phyloP scores from a whole-genome alignment of 2,888 invertebrate genomes.

The Andrena bicolor region DNA sequence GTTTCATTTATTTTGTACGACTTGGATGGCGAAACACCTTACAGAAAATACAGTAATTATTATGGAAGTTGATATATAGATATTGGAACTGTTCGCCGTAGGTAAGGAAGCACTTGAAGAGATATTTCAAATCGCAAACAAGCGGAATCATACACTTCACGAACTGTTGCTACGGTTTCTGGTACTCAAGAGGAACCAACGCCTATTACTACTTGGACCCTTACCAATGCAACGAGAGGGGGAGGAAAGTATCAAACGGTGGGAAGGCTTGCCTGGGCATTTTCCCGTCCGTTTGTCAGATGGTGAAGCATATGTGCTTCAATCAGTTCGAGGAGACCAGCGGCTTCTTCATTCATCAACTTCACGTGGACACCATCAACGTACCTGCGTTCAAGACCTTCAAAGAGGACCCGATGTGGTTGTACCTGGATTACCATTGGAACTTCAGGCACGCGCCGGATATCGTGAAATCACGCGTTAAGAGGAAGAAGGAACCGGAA shows the following conservation, averaged over 20 bases:
- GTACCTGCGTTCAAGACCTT: slow-evolving; percentile 69
- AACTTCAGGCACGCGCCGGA: slow-evolving; percentile 71
- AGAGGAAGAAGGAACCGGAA: slow-evolving; percentile 22
- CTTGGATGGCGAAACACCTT: too few species aligned
- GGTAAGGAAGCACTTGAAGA: slow-evolving; percentile 74
- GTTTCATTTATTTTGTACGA: too few species aligned
- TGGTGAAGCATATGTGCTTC: slow-evolving; percentile 78
- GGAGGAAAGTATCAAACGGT: slow-evolving; percentile 66
- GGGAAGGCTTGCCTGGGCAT: slow-evolving; percentile 78
- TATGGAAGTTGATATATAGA: neutral
- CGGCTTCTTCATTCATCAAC: slow-evolving; percentile 81
- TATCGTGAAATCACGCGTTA: slow-evolving; percentile 27
- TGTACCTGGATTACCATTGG: slow-evolving; percentile 83
- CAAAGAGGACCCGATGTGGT: slow-evolving; percentile 82
- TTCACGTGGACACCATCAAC: slow-evolving; percentile 80
- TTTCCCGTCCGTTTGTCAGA: slow-evolving; percentile 75
- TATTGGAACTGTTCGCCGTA: neutral
- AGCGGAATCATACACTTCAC: slow-evolving; percentile 81
- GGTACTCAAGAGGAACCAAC: slow-evolving; percentile 78
- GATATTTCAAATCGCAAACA: slow-evolving; percentile 71
- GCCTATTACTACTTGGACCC: slow-evolving; percentile 82
- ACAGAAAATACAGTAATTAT: too few species aligned
- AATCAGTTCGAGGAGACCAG: slow-evolving; percentile 77
- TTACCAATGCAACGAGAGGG: slow-evolving; percentile 77
- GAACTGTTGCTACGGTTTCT: slow-evolving; percentile 83